phyloP scores from a whole-genome alignment of 2,113 vertebrate genomes.

The Leptobrachium ailaonicum region DNA sequence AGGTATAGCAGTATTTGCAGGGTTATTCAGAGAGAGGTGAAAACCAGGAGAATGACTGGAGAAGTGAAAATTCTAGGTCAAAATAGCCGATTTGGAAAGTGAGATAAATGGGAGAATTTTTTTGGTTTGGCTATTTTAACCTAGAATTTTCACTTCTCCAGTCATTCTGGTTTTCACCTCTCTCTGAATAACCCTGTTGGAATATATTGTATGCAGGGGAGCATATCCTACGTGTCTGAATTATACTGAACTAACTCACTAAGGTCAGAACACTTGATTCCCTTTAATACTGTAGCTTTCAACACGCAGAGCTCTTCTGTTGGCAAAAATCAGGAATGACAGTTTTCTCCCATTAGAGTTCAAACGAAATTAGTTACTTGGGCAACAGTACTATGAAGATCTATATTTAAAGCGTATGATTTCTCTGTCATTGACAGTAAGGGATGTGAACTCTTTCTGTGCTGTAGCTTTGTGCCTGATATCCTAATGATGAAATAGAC shows the following conservation, averaged over 20 bases:
- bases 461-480: background rate
- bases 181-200: background rate
- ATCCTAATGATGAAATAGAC: constrained; percentile 16
- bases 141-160: too few relatives aligned
- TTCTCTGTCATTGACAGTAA: constrained; percentile 19
- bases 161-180: too few relatives aligned
- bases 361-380: constrained; percentile 30
- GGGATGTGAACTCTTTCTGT: background rate
- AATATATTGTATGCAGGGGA: constrained; percentile 4
- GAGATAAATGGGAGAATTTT: too few relatives aligned
- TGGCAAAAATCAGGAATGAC: constrained; percentile 15
- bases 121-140: too few relatives aligned
- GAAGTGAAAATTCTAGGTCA: too few relatives aligned
- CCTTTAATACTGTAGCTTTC: constrained; percentile 22
- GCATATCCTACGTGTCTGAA: background rate
- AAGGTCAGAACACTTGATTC: constrained; percentile 23
- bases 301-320: constrained; percentile 27
- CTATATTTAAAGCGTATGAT: constrained; percentile 23
- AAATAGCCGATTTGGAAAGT: too few relatives aligned
- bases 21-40: too few relatives aligned
- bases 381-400: constrained; percentile 4
- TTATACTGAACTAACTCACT: constrained; percentile 19
- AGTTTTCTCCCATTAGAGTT: constrained; percentile 14
- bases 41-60: too few relatives aligned
- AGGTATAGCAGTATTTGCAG: background rate